Evolutionary conservation across 2,888 invertebrate species (phyloP).

Genomic region (Phortica okadai): DNA sequence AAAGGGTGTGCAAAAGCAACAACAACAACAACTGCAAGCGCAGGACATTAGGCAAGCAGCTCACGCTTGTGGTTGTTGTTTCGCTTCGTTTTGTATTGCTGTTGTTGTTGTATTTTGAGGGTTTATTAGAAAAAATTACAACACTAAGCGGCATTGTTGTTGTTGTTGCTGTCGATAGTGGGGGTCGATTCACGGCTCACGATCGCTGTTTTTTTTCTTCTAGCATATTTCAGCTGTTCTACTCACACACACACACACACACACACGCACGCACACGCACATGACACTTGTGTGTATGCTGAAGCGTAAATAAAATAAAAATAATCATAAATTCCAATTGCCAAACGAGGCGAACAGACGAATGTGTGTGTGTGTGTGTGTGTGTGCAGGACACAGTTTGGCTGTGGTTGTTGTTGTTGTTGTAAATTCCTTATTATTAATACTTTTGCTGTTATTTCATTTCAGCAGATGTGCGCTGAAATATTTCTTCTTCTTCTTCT

Average conservation of each 20-base stretch:
- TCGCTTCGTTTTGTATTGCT: too few species aligned
- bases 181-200: background rate
- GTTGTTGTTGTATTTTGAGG: background rate
- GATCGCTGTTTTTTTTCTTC: background rate
- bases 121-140: slow-evolving; percentile 28
- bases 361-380: background rate
- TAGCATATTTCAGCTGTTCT: slow-evolving; percentile 41
- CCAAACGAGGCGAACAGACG: background rate
- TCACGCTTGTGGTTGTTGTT: background rate
- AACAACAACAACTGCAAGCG: background rate
- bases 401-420: background rate
- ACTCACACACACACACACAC: background rate
- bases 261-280: background rate
- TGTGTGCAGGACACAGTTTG: background rate
- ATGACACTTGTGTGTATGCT: slow-evolving; percentile 2
- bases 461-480: slow-evolving; percentile 28
- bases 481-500: background rate
- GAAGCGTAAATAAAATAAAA: slow-evolving; percentile 37
- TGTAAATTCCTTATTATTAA: background rate
- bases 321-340: slow-evolving; percentile 35
- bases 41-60: background rate
- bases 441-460: background rate
- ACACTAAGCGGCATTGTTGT: background rate
- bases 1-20: background rate
- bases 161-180: background rate